Conservation (phyloP, 2,888 invertebrate genomes). For the Zaprionus lineosus region DNA sequence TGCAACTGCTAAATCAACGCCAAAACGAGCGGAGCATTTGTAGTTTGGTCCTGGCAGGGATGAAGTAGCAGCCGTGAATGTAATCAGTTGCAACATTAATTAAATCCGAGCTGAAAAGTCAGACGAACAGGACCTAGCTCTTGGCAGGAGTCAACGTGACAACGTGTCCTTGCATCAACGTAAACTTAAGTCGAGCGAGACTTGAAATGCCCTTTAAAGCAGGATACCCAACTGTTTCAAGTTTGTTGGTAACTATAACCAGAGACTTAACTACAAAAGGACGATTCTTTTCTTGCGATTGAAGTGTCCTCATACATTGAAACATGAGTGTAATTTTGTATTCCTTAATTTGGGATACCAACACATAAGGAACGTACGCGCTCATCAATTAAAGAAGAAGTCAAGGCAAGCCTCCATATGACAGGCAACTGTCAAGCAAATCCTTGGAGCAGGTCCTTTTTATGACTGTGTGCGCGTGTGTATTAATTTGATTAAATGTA, state of each 20-base stretch:
- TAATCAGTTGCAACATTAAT: slow-evolving; percentile 70
- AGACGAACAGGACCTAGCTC: slow-evolving; percentile 42
- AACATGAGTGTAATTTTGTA: too few relatives aligned
- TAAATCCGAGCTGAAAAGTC: slow-evolving; percentile 49
- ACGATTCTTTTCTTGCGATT: neutral
- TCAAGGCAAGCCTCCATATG: slow-evolving; percentile 46
- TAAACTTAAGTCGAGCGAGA: slow-evolving; percentile 5
- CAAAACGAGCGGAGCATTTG: slow-evolving; percentile 57
- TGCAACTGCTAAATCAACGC: slow-evolving; percentile 61
- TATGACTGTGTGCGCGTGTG: slow-evolving; percentile 11
- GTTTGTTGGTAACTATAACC: too few relatives aligned
- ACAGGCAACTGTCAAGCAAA: slow-evolving; percentile 43
- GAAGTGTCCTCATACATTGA: too few relatives aligned
- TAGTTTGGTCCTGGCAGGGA: slow-evolving; percentile 11
- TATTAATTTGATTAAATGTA: slow-evolving; percentile 76
- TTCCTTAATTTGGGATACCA: too few relatives aligned
- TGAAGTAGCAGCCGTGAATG: slow-evolving; percentile 21
- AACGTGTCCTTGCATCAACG: slow-evolving; percentile 53
- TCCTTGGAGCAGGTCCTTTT: slow-evolving; percentile 6
- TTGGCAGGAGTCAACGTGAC: slow-evolving; percentile 18
- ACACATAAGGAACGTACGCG: slow-evolving; percentile 21
- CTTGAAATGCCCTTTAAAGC: too few relatives aligned
- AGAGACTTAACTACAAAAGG: too few relatives aligned
- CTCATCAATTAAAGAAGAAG: slow-evolving; percentile 55
- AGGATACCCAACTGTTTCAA: too few relatives aligned